Base-by-base conservation (phyloP, 2,113 vertebrate genomes). In the Psittacus erithacus region DNA sequence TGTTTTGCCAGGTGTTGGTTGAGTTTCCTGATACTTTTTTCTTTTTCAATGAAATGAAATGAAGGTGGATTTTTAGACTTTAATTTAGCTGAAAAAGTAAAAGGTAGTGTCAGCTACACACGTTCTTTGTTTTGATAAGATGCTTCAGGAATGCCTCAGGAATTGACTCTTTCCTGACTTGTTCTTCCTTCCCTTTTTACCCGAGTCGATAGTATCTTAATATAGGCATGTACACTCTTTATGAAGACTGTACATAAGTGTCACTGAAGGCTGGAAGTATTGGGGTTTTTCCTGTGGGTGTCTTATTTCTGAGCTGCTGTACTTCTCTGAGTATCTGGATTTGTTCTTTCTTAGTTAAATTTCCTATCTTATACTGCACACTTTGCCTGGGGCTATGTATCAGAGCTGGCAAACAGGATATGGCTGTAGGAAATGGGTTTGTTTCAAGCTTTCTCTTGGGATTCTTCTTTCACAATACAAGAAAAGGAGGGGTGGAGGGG, bases 321-420 rank as follows among this genome's bases (percentile, higher is more conserved):
- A 57, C 53, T 68, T 81, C 62, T 87, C 65, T 52, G 22, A 13
- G 22, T 57, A 24, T 93, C 57, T 27, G 59, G 28, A 69, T 46
- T 29, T 39, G 59, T 41, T 93, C 39, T 97, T 95, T 82, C 75
- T 84, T 73, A 49, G 86, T 95, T 85, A 46, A 82, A 68, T 94
- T 93, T 97, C 90, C 91, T 85, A 76, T 59, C 67, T 65, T 44
- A 20, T 39, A 1, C 67, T 82, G 86, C 96, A 97, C 96, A 86
- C 33, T 81, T 64, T 91, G 96, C 97, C 96, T 84, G 24, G 78
- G 73, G 74, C 79, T 60, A 3, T 79, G 86, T 79, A 86, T 88
- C 49, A 39, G 22, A 81, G 76, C 93, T 95, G 87, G 90, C 97
- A 97, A 95, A 97, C 97, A 97, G 98, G 97, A 98, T 96, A 38